A percentile compares a stretch with the other conserved stretches of the same genome.
Conservation (phyloP, 2,888 invertebrate species). For the Mythimna lalbum region DNA sequence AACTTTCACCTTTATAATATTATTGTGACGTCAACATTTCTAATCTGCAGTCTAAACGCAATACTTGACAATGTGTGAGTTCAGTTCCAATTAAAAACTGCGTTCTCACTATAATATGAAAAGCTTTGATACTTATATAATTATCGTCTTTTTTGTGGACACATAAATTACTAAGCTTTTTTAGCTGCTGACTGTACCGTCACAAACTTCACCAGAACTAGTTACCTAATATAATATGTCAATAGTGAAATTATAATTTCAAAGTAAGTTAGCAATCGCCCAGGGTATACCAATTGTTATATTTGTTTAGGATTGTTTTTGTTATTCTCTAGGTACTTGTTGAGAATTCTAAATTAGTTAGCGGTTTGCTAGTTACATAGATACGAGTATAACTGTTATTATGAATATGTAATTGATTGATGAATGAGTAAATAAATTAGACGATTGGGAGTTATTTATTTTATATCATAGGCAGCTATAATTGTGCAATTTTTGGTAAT, state of each 20-base stretch:
- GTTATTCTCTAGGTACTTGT: constrained; percentile 43
- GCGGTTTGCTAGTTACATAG: constrained; percentile 1
- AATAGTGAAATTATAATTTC: constrained; percentile 62
- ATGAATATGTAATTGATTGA: constrained; percentile 47
- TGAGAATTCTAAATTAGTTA: constrained; percentile 49
- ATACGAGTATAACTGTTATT: constrained; percentile 20
- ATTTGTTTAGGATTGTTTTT: constrained; percentile 64
- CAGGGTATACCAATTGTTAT: constrained; percentile 44
- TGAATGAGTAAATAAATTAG: constrained; percentile 33
- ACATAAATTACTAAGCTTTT: too few species aligned
- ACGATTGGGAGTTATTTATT: not conserved
- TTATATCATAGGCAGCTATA: not conserved
- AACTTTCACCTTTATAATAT: too few species aligned
- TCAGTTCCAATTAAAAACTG: too few species aligned
- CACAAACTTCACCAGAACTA: constrained; percentile 34
- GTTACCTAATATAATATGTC: constrained; percentile 47
- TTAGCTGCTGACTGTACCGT: not conserved
- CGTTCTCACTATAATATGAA: too few species aligned
- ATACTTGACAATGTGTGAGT: too few species aligned
- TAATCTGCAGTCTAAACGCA: too few species aligned
- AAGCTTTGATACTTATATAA: too few species aligned
- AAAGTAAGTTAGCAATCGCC: constrained; percentile 44
- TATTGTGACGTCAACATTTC: too few species aligned
- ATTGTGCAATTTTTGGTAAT: not conserved
- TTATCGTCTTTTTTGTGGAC: too few species aligned